Conservation (phyloP, 2,113 vertebrate genomes). For the Arothron firmamentum region DNA sequence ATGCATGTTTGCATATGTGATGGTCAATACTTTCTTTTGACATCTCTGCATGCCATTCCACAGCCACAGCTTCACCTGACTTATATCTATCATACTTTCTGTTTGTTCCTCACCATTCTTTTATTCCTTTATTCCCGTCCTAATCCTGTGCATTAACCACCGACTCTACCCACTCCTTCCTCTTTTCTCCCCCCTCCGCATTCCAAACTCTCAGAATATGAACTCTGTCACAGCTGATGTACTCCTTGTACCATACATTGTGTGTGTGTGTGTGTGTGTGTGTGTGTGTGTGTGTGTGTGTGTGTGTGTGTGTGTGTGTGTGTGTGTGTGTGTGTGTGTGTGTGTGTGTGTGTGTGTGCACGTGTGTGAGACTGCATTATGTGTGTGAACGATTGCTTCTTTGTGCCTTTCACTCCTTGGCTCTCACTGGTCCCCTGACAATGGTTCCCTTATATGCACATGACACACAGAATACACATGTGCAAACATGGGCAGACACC, state of each 20-base stretch:
- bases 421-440: conserved; percentile 61
- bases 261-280: background rate
- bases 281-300: conserved; percentile 29
- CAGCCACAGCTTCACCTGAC: too few relatives aligned
- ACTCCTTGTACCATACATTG: conserved; percentile 29
- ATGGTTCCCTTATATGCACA: conserved; percentile 65
- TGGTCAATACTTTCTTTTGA: too few relatives aligned
- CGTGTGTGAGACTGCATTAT: conserved; percentile 39
- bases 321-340: background rate
- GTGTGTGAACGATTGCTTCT: conserved; percentile 52
- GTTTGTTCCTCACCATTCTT: too few relatives aligned
- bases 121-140: too few relatives aligned
- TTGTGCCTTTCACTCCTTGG: conserved; percentile 58
- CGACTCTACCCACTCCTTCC: conserved; percentile 9
- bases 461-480: conserved; percentile 47
- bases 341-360: conserved; percentile 22
- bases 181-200: conserved; percentile 32
- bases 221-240: conserved; percentile 61
- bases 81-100: conserved; percentile 6
- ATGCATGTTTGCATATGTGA: too few relatives aligned
- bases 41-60: too few relatives aligned
- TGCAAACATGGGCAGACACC: conserved; percentile 22
- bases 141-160: conserved; percentile 6
- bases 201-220: conserved; percentile 43
- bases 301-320: conserved; percentile 30